Evolutionary conservation across 2,888 invertebrate genomes (phyloP), one percentile per base, ranked within the genome.

Genomic region (Ametastegia equiseti): DNA sequence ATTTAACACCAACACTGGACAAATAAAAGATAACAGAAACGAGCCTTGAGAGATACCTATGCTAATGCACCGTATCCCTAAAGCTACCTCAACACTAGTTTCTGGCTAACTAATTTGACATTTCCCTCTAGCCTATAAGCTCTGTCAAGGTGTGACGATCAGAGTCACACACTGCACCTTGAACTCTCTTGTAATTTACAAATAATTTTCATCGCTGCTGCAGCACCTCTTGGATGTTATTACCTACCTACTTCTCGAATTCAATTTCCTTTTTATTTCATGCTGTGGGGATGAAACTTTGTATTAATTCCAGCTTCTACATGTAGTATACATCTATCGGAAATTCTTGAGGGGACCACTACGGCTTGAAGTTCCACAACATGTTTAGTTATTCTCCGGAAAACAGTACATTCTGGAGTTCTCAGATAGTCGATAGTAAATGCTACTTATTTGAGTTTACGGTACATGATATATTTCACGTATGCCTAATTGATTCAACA

Each of bases 41-140:
- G 54, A 50, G 50, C 75, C 79, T 80, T 33, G 60, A 80, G 67
- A 82, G 84, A 87, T 87, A 86, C 83, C 81, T 87, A 87, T 86
- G 87, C 84, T 86, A 87, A 87, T 87, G 83, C 75, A 30, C 60
- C 27, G 36, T 75, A 75, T 47, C 50, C 75, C 75, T 33, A n/a
- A 36, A 33, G 54, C 50, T 19, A 54, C 50, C 75, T 75, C n/a
- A 50, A 75, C 75, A 33, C 54, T 54, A 54, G 75, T 75, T 75
- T 75, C 75, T 75, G 75, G 81, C 50, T 84, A 80, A 85, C 85
- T 85, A 86, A 87, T 84, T 86, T 84, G 83, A 85, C 84, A 82
- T 69, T 80, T 84, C 83, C 79, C 36, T 11, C 45, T 42, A 54
- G 39, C 45, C 23, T 23, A 6, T 19, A 30, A 7, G 7, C 23